Conservation (phyloP, 1,140 invertebrate genomes). For the Goniozus legneri region DNA sequence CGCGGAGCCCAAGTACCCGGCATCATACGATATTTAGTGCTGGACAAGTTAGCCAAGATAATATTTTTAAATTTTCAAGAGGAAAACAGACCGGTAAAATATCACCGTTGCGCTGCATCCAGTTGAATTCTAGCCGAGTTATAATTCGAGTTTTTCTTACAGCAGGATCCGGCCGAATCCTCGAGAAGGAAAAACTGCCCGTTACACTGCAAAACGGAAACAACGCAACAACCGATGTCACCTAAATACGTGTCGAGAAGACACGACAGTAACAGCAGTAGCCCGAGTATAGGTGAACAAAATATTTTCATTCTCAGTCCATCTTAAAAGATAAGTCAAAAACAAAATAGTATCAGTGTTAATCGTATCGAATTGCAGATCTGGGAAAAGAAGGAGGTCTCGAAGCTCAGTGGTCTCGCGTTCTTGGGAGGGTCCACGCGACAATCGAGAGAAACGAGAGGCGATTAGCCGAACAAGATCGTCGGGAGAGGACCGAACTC, state of each 20-base stretch:
- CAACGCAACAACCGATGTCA: slow-evolving; percentile 25
- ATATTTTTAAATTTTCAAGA: slow-evolving; percentile 55
- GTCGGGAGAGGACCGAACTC: slow-evolving; percentile 62
- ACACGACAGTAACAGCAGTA: slow-evolving; percentile 30
- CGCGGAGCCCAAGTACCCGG: slow-evolving; percentile 73
- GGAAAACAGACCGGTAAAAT: slow-evolving; percentile 24
- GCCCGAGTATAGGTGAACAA: slow-evolving; percentile 35
- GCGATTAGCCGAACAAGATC: slow-evolving; percentile 65
- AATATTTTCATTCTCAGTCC: too few species aligned
- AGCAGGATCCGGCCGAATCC: slow-evolving; percentile 31
- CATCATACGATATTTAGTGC: slow-evolving; percentile 65
- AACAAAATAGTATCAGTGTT: too few species aligned
- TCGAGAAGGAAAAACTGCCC: slow-evolving; percentile 33
- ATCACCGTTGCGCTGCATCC: too few species aligned
- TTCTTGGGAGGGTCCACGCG: slow-evolving; percentile 66
- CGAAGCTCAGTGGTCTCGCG: slow-evolving; percentile 61
- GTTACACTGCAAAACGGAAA: slow-evolving; percentile 34
- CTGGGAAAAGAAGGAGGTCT: slow-evolving; percentile 49
- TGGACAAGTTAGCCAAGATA: slow-evolving; percentile 62
- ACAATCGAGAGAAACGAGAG: slow-evolving; percentile 71
- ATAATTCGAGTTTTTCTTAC: too few species aligned
- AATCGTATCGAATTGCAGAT: too few species aligned
- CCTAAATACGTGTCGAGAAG: slow-evolving; percentile 32
- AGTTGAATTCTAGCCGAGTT: too few species aligned
- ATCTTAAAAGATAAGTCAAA: too few species aligned